Conservation (phyloP, 2,113 vertebrate genomes). For the human (Homo sapiens) region GRCh38 chr4:111825501-111826000, state of each 20-base stretch:
- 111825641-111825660: neutral
- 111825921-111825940: too few relatives aligned
- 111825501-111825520: neutral
- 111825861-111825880: neutral
- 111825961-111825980: too few relatives aligned
- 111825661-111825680: neutral
- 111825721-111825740: neutral
- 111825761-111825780: neutral
- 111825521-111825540: neutral
- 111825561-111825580: neutral
- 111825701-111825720: neutral
- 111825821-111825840: neutral
- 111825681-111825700: neutral
- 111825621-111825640: neutral
- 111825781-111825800: neutral
- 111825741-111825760: neutral
- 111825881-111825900: neutral
- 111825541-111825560: neutral
- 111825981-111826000: too few relatives aligned
- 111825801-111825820: neutral
- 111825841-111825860: neutral
- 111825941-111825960: too few relatives aligned
- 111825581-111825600: neutral
- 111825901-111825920: neutral
- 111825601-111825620: neutral